phyloP scores from a whole-genome alignment of 2,888 invertebrate genomes.

The Cephus rjabovi region DNA sequence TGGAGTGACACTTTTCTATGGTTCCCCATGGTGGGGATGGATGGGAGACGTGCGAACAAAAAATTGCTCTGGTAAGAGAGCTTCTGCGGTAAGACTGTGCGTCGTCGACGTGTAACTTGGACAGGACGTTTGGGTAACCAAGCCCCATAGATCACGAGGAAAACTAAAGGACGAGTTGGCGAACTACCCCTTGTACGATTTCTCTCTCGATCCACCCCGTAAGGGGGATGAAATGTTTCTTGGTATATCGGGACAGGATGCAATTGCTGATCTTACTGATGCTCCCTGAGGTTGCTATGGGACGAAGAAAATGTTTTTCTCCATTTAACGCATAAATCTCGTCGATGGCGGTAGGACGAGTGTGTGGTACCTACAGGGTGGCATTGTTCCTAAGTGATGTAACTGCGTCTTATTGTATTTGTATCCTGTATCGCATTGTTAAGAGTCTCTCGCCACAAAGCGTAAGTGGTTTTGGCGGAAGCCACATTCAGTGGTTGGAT shows the following conservation, averaged over 20 bases:
- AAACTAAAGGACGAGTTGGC: neutral
- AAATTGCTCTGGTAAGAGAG: neutral
- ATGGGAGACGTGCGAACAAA: neutral
- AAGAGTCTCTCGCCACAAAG: constrained; percentile 65
- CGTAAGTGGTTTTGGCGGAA: constrained; percentile 67
- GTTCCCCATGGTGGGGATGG: neutral
- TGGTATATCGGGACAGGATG: neutral
- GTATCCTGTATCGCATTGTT: constrained; percentile 67
- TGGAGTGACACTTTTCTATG: neutral
- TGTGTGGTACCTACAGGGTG: constrained; percentile 36
- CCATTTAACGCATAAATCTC: constrained; percentile 66
- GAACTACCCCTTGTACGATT: neutral
- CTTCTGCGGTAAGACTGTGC: neutral
- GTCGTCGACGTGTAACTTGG: neutral
- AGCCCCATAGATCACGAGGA: neutral
- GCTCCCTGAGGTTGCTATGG: neutral
- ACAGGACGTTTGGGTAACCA: neutral
- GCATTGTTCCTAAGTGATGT: constrained; percentile 67
- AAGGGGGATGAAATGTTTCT: neutral
- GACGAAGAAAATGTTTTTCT: constrained; percentile 62
- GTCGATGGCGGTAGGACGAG: constrained; percentile 24
- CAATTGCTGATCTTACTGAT: neutral
- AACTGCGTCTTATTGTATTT: constrained; percentile 68
- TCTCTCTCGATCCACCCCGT: neutral
- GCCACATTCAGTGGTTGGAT: constrained; percentile 66